phyloP scores from a whole-genome alignment of 2,113 vertebrate species.

The Parotia lawesii region DNA sequence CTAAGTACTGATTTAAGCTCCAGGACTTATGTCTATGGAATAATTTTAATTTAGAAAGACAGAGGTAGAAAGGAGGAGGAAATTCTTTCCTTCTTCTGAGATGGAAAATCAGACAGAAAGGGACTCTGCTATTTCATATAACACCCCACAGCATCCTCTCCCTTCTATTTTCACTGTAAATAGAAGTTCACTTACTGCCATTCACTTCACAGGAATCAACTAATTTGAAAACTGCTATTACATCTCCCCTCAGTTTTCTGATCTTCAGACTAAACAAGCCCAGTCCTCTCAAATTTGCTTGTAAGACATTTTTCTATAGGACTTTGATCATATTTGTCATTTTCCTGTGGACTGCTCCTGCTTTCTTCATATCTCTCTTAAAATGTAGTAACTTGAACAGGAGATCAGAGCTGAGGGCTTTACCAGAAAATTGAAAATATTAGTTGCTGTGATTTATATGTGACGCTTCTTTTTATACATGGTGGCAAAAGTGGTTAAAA shows the following conservation, averaged over 20 bases:
- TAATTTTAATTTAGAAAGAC: not conserved
- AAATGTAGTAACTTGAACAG: not conserved
- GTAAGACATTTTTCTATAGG: not conserved
- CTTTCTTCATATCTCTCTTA: conserved; percentile 1
- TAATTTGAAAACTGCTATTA: conserved; percentile 11
- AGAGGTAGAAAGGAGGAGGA: not conserved
- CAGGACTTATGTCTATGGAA: not conserved
- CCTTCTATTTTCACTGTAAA: not conserved
- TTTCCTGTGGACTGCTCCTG: not conserved
- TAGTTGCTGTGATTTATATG: not conserved
- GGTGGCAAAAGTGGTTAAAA: not conserved
- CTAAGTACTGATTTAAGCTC: not conserved
- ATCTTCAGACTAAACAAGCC: not conserved
- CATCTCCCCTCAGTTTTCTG: not conserved
- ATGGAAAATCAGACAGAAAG: not conserved
- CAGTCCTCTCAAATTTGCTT: not conserved
- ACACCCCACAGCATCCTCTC: not conserved
- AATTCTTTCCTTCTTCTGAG: not conserved
- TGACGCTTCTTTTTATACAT: not conserved
- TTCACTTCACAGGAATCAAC: not conserved
- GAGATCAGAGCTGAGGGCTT: not conserved
- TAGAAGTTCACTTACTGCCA: not conserved
- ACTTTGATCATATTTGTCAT: conserved; percentile 42
- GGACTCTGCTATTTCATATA: not conserved
- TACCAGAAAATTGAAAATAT: conserved; percentile 12